Evolutionary conservation across 2,888 invertebrate species (phyloP).

Genomic region (Pachycephus smyrnensis): DNA sequence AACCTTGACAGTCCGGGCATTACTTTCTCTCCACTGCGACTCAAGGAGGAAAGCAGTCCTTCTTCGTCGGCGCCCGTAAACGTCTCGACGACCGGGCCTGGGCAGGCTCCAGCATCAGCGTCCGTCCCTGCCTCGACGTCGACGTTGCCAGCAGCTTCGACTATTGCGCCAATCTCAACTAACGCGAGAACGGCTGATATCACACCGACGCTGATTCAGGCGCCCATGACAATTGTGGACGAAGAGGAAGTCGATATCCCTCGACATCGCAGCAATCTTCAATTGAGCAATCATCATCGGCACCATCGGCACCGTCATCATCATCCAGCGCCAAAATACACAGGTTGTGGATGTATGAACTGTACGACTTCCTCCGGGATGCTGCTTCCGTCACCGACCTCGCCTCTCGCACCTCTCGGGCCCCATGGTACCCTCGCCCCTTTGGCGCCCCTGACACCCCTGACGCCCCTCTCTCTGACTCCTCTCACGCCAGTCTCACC

Average conservation of each 20-base stretch:
- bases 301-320: constrained; percentile 51
- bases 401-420: constrained; percentile 62
- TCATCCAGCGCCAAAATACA: constrained; percentile 39
- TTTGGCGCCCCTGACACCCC: constrained; percentile 65
- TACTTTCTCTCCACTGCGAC: constrained; percentile 71
- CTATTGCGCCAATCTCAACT: no score
- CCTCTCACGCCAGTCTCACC: constrained; percentile 71
- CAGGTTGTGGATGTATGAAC: constrained; percentile 35
- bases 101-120: constrained; percentile 41
- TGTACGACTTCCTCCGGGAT: constrained; percentile 39
- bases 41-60: constrained; percentile 64
- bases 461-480: constrained; percentile 67
- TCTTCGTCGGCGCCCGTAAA: constrained; percentile 47
- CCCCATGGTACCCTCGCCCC: constrained; percentile 42
- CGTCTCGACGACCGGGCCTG: constrained; percentile 53
- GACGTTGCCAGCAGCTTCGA: constrained; percentile 37
- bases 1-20: constrained; percentile 70
- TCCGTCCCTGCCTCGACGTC: constrained; percentile 61
- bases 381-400: constrained; percentile 69
- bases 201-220: no score
- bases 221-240: no score
- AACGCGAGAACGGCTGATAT: no score
- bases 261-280: constrained; percentile 6
- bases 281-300: constrained; percentile 31
- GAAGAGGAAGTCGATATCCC: no score